Evolutionary conservation across 2,888 invertebrate genomes (phyloP).

Genomic region (Scotopteryx bipunctaria): DNA sequence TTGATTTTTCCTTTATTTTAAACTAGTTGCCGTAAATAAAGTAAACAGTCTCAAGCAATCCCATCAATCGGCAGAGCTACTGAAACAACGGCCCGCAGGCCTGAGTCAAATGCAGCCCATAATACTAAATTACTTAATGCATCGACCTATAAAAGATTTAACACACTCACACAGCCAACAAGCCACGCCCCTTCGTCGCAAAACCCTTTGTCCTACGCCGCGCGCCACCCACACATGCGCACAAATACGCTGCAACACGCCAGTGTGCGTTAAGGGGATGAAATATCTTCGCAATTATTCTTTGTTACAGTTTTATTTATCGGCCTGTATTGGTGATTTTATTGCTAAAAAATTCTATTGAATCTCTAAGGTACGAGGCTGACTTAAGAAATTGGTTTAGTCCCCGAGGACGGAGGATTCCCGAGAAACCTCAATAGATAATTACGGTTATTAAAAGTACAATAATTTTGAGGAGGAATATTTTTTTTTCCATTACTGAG

Average conservation of each 20-base stretch:
- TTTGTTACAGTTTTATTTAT: conserved; percentile 68
- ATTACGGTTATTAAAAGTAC: conserved; percentile 74
- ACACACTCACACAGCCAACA: conserved; percentile 59
- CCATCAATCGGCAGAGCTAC: conserved; percentile 19
- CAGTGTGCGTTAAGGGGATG: conserved; percentile 60
- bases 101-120: conserved; percentile 75
- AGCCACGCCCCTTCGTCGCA: conserved; percentile 59
- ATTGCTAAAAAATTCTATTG: conserved; percentile 49
- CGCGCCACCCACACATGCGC: conserved; percentile 60
- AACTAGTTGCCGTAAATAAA: no score
- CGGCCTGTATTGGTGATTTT: conserved; percentile 49
- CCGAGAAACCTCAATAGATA: conserved; percentile 59
- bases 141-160: conserved; percentile 82
- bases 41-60: conserved; percentile 24
- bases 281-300: conserved; percentile 69
- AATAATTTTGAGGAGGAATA: conserved; percentile 66
- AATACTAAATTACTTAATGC: conserved; percentile 82
- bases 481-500: conserved; percentile 66
- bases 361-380: conserved; percentile 21
- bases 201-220: conserved; percentile 60
- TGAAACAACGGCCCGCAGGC: conserved; percentile 35
- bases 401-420: conserved; percentile 36
- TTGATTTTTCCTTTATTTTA: no score
- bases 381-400: conserved; percentile 27
- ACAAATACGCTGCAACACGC: conserved; percentile 30